A percentile compares a stretch with the other conserved stretches of the same genome.
These are phyloP conservation scores for Ptychobarbus kaznakovi DNA, from an alignment of 2,797 vertebrate species.

Conservation along the genomic window DNA sequence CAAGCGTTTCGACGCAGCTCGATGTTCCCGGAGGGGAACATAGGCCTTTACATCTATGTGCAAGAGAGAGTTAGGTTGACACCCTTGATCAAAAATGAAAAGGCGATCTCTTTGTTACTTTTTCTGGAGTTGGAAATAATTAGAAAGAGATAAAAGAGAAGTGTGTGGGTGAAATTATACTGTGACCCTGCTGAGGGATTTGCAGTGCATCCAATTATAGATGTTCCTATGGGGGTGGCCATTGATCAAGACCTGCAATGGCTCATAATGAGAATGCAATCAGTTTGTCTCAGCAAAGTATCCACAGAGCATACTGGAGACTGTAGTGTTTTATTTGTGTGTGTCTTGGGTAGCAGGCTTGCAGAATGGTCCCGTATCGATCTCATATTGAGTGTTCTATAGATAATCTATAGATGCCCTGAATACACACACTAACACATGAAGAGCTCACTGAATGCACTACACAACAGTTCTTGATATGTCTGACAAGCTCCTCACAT, in stretches of 20 bases:
- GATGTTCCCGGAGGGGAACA: no score
- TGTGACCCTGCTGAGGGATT: conserved; percentile 29
- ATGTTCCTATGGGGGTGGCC: conserved; percentile 45
- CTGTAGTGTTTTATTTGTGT: neutral
- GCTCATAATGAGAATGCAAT: conserved; percentile 36
- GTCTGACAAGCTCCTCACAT: neutral
- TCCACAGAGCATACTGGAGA: neutral
- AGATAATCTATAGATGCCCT: conserved; percentile 30
- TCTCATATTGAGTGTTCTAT: conserved; percentile 5
- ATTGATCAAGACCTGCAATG: conserved; percentile 41
- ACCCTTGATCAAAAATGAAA: neutral
- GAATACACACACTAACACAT: neutral
- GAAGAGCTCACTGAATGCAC: neutral
- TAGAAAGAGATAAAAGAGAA: neutral
- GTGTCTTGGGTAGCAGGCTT: conserved; percentile 12
- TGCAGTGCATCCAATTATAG: conserved; percentile 42
- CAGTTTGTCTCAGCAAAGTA: neutral
- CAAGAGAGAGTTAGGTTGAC: neutral
- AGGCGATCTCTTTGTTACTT: neutral
- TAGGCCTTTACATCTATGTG: neutral
- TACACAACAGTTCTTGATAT: neutral
- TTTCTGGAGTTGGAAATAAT: neutral
- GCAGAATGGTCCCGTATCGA: neutral
- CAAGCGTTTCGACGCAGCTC: no score
- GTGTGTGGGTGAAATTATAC: conserved; percentile 27